A percentile compares a stretch with the other conserved stretches of the same genome.
Conservation (phyloP, 2,113 vertebrate genomes). For the Chaetura pelagica region DNA sequence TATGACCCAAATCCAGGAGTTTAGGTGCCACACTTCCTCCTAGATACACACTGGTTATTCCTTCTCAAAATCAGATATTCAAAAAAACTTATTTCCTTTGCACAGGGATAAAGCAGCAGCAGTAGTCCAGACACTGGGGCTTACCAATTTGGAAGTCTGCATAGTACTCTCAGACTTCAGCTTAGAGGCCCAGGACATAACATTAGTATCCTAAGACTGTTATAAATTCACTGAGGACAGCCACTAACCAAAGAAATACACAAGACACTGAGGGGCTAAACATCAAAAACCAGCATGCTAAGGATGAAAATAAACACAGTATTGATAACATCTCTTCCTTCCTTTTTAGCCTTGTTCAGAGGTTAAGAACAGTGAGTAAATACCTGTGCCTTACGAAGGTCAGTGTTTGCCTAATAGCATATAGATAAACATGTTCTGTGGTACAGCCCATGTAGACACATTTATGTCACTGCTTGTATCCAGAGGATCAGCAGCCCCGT, state of each 20-base stretch:
- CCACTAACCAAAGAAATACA: neutral
- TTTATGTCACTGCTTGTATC: neutral
- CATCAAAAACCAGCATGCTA: accelerated
- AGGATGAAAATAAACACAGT: neutral
- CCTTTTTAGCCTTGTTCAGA: neutral
- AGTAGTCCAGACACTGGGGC: neutral
- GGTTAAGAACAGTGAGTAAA: neutral
- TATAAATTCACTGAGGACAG: neutral
- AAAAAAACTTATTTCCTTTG: neutral
- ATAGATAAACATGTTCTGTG: neutral
- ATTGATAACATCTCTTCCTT: neutral
- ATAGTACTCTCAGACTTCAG: neutral
- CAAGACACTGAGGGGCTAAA: neutral
- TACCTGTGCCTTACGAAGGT: neutral
- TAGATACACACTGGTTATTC: neutral
- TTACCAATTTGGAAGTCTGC: neutral
- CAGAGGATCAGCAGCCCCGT: neutral
- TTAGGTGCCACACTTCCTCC: neutral
- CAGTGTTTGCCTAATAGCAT: neutral
- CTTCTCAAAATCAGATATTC: neutral
- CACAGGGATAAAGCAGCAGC: neutral
- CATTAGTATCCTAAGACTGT: neutral
- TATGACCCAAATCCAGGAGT: neutral
- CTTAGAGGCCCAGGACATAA: neutral
- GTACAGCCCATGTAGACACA: neutral